Percentiles rank a stretch among this genome's conserved stretches.
phyloP scores from a whole-genome alignment of 2,113 vertebrate species.

The Pygoscelis antarcticus region DNA sequence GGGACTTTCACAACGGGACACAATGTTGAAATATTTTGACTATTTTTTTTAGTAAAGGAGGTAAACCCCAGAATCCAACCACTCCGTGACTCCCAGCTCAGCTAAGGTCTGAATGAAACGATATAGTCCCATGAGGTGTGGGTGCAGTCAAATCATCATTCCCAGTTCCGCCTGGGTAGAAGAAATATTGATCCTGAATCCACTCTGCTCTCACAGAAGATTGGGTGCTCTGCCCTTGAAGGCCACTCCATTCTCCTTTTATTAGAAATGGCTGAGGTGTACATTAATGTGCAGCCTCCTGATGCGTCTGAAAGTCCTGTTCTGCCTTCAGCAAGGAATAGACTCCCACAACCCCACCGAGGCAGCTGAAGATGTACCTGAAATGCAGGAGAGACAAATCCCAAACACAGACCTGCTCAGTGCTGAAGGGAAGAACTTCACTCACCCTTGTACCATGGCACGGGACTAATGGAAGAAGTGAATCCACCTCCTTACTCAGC shows the following conservation, averaged over 20 bases:
- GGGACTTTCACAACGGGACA: not conserved
- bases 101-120: not conserved
- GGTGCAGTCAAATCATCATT: not conserved
- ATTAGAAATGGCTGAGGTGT: not conserved
- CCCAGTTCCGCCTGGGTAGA: not conserved
- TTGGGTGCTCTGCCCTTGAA: fast-evolving
- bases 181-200: not conserved
- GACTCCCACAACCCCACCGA: not conserved
- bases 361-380: not conserved
- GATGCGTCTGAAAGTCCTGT: not conserved
- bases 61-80: not conserved
- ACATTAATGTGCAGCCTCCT: not conserved
- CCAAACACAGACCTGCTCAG: not conserved
- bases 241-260: fast-evolving
- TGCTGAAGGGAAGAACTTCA: not conserved
- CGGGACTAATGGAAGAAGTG: not conserved
- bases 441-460: not conserved
- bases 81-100: not conserved
- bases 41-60: not conserved
- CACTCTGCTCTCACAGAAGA: not conserved
- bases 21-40: constrained; percentile 9
- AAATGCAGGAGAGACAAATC: not conserved
- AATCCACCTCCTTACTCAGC: not conserved
- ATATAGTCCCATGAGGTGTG: not conserved
- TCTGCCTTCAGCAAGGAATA: not conserved